phyloP scores from a whole-genome alignment of 2,888 invertebrate genomes.

The Caenorhabditis uteleia region DNA sequence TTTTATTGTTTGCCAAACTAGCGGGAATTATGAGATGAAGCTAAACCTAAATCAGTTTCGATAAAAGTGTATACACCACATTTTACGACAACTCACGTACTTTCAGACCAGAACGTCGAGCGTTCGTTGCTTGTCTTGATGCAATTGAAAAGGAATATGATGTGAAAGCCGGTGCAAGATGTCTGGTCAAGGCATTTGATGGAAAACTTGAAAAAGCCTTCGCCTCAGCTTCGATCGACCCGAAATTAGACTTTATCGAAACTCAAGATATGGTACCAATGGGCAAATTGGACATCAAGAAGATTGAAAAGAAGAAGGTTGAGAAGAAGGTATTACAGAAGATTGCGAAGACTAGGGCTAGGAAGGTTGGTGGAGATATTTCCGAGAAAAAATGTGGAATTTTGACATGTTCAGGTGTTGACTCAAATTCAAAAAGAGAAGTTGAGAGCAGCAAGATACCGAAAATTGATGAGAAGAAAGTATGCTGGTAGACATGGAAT shows the following conservation, averaged over 20 bases:
- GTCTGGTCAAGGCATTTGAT: conserved; percentile 60
- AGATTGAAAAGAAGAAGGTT: conserved; percentile 12
- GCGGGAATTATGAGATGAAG: too few species aligned
- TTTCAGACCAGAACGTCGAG: conserved; percentile 50
- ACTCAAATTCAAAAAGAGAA: conserved; percentile 20
- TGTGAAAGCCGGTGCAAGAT: conserved; percentile 54
- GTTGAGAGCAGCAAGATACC: conserved; percentile 7
- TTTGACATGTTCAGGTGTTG: conserved; percentile 41
- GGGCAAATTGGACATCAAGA: conserved; percentile 22
- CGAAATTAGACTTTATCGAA: conserved; percentile 32
- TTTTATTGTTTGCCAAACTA: too few species aligned
- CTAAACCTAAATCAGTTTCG: too few species aligned
- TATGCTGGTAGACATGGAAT: conserved; percentile 8
- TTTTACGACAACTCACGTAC: too few species aligned
- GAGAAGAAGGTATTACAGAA: conserved; percentile 9
- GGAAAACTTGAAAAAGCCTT: conserved; percentile 32
- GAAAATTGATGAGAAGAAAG: conserved; percentile 10
- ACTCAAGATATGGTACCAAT: conserved; percentile 15
- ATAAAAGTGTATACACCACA: too few species aligned
- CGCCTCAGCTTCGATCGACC: conserved; percentile 8
- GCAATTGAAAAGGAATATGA: conserved; percentile 53
- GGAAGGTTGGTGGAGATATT: conserved; percentile 19
- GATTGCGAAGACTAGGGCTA: conserved; percentile 9
- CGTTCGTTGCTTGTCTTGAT: conserved; percentile 59
- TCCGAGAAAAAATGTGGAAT: conserved; percentile 36